Base-by-base conservation (phyloP, 2,888 invertebrate genomes). In the Apoderus coryli region DNA sequence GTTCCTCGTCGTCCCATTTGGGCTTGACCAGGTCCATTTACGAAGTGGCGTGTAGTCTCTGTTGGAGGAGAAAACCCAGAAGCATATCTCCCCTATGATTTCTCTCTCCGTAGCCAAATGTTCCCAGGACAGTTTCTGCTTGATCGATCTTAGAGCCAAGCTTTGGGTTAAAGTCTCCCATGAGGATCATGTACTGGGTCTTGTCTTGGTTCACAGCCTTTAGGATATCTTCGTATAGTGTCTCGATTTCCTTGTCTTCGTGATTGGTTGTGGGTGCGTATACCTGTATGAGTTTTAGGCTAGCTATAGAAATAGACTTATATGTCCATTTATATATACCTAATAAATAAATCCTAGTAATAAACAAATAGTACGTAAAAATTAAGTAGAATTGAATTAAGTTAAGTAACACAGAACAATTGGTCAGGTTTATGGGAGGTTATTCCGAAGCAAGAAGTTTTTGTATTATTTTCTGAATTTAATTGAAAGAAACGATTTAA, bases 391-490 rank as follows among this genome's bases (percentile, higher is more conserved):
- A n/a, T n/a, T n/a, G n/a, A n/a, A n/a, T n/a, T n/a, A n/a, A n/a
- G n/a, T n/a, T n/a, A n/a, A n/a, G n/a, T n/a, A n/a, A n/a, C n/a
- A n/a, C n/a, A n/a, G n/a, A n/a, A n/a, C n/a, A n/a, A n/a, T n/a
- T n/a, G n/a, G n/a, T n/a, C n/a, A n/a, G n/a, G n/a, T n/a, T n/a
- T n/a, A n/a, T n/a, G n/a, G n/a, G n/a, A n/a, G n/a, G n/a, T n/a
- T n/a, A n/a, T n/a, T n/a, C n/a, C n/a, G n/a, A n/a, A n/a, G n/a
- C n/a, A n/a, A n/a, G n/a, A n/a, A n/a, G n/a, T n/a, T n/a, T n/a
- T n/a, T n/a, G 19, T 61, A 64, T 42, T 61, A 65, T 36, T 62
- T 64, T 57, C 51, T 63, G 36, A 61, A 27, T 63, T 42, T 60
- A 62, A 42, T 57, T 63, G 27, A 50, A 59, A 39, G 34, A 41